These are phyloP conservation scores for Myanophis thanlyinensis DNA, from an alignment of 2,113 vertebrate species.

Conservation along the genomic window DNA sequence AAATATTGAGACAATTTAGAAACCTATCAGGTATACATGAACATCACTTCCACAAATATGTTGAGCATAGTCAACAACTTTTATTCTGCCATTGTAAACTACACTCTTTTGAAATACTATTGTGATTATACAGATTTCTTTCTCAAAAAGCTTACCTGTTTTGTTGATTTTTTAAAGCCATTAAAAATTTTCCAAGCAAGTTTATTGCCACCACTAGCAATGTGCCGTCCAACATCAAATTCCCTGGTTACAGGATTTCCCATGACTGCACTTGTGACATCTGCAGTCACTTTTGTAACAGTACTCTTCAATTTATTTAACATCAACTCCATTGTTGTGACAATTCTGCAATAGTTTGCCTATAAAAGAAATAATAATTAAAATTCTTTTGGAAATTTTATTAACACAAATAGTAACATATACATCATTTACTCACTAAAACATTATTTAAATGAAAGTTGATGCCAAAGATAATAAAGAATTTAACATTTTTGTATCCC, in stretches of 20 bases:
- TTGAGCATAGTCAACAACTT: background rate
- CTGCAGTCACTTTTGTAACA: conserved; percentile 96
- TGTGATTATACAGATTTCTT: background rate
- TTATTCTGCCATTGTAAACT: background rate
- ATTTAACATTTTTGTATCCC: conserved; percentile 3
- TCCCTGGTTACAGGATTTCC: conserved; percentile 97
- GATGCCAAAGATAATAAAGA: background rate
- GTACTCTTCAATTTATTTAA: conserved; percentile 97
- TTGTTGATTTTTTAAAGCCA: conserved; percentile 97
- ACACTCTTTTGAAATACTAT: background rate
- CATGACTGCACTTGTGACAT: conserved; percentile 98
- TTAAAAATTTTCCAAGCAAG: conserved; percentile 98
- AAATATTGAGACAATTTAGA: background rate
- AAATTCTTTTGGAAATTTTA: background rate
- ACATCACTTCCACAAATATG: background rate
- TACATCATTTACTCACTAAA: background rate
- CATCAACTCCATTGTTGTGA: conserved; percentile 93
- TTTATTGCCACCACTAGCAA: conserved; percentile 92
- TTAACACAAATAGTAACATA: conserved; percentile 19
- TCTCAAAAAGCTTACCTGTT: conserved; percentile 81
- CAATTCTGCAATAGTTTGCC: conserved; percentile 34
- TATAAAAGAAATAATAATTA: conserved; percentile 48
- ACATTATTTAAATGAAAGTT: background rate
- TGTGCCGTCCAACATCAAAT: conserved; percentile 94
- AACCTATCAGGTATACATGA: background rate